Evolutionary conservation across 2,113 vertebrate genomes (phyloP).

Genomic region (Pluvialis apricaria): DNA sequence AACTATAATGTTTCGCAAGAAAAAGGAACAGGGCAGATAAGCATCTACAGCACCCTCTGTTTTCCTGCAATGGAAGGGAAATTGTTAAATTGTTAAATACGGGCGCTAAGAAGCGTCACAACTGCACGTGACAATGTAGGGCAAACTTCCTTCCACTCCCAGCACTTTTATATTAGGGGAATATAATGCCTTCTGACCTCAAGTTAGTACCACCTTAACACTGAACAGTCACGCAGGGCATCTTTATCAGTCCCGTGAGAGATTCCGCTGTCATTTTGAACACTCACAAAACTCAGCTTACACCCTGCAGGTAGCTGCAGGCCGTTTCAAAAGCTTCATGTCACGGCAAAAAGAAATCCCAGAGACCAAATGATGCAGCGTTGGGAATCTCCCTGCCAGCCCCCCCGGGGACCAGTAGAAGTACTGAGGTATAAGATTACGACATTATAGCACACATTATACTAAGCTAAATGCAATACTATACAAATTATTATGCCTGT

Average conservation of each 20-base stretch:
- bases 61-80: background rate
- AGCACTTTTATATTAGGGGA: background rate
- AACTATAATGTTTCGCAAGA: background rate
- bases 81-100: background rate
- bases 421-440: background rate
- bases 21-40: background rate
- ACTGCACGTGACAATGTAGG: background rate
- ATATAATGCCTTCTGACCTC: background rate
- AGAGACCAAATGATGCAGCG: fast-evolving
- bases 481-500: background rate
- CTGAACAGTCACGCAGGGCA: background rate
- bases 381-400: background rate
- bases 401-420: background rate
- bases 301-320: background rate
- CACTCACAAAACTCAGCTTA: background rate
- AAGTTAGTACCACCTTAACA: background rate
- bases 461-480: background rate
- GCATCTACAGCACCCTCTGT: background rate
- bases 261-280: background rate
- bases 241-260: background rate
- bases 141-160: background rate
- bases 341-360: background rate
- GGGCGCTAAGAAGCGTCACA: background rate
- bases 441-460: background rate
- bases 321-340: background rate